These are phyloP conservation scores for Caenorhabditis sp. DNA, from an alignment of 2,888 invertebrate genomes.

Conservation along the genomic window DNA sequence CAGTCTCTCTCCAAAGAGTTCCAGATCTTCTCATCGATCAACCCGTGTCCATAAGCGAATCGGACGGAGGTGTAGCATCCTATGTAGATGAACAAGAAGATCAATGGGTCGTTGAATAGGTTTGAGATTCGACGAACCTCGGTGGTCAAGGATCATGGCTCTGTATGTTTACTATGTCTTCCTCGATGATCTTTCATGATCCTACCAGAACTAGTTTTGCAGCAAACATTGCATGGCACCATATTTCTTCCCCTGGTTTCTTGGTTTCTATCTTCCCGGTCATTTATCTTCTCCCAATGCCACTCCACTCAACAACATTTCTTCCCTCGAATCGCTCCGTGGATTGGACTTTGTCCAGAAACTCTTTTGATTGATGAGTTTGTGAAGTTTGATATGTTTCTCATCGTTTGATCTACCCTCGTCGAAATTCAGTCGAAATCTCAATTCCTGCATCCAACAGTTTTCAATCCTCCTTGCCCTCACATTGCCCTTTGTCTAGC, in stretches of 20 bases:
- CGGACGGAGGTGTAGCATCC: slow-evolving; percentile 82
- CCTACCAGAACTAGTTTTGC: background rate
- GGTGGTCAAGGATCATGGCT: no score
- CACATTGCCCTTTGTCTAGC: slow-evolving; percentile 35
- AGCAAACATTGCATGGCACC: background rate
- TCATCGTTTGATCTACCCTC: background rate
- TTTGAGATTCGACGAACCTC: no score
- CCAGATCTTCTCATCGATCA: slow-evolving; percentile 82
- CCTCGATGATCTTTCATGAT: background rate
- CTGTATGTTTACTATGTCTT: background rate
- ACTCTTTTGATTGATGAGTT: background rate
- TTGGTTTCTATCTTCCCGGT: background rate
- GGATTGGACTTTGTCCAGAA: background rate
- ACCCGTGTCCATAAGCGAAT: slow-evolving; percentile 83
- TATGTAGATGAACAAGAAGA: no score
- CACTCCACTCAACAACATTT: background rate
- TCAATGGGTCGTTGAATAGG: no score
- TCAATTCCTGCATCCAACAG: background rate
- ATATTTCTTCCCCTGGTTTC: background rate
- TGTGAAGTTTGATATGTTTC: slow-evolving; percentile 8
- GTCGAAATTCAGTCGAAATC: background rate
- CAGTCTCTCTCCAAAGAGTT: slow-evolving; percentile 79
- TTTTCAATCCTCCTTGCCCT: background rate
- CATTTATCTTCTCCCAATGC: slow-evolving; percentile 8
- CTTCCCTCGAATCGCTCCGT: background rate